Conservation (phyloP, 2,888 invertebrate species). For the Abrostola tripartita region DNA sequence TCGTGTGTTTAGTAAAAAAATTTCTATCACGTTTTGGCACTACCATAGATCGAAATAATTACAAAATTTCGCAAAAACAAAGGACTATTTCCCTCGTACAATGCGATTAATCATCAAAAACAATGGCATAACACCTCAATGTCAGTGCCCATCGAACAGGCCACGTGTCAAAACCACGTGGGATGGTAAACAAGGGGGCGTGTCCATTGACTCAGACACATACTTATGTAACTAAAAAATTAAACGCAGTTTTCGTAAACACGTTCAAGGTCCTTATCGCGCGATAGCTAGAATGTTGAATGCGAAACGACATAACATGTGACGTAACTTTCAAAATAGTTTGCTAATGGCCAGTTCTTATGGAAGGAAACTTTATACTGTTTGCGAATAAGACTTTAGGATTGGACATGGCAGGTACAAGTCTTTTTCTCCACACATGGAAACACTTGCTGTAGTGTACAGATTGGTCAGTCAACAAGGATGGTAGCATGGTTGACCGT, state of each 20-base stretch:
- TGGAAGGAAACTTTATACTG: conserved; percentile 3
- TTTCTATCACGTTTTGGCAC: too few species aligned
- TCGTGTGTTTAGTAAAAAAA: too few species aligned
- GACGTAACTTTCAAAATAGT: conserved; percentile 41
- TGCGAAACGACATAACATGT: conserved; percentile 39
- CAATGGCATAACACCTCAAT: conserved; percentile 37
- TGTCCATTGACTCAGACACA: conserved; percentile 55
- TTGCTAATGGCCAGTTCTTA: not conserved
- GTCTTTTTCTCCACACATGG: too few species aligned
- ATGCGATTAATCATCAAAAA: conserved; percentile 23
- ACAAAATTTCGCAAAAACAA: too few species aligned
- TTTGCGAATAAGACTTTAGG: too few species aligned
- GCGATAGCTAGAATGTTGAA: conserved; percentile 29
- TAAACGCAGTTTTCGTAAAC: conserved; percentile 50
- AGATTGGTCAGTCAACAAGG: too few species aligned
- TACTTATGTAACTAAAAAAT: conserved; percentile 47
- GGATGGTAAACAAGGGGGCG: conserved; percentile 41
- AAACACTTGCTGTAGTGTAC: too few species aligned
- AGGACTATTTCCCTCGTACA: not conserved
- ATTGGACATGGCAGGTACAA: too few species aligned
- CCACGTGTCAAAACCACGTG: conserved; percentile 15
- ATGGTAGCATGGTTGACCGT: too few species aligned
- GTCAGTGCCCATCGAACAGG: conserved; percentile 24
- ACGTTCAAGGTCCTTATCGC: conserved; percentile 53
- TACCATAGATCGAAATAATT: too few species aligned